These are phyloP conservation scores for Linurgus olivaceus DNA, from an alignment of 2,797 vertebrate genomes.

Conservation along the genomic window DNA sequence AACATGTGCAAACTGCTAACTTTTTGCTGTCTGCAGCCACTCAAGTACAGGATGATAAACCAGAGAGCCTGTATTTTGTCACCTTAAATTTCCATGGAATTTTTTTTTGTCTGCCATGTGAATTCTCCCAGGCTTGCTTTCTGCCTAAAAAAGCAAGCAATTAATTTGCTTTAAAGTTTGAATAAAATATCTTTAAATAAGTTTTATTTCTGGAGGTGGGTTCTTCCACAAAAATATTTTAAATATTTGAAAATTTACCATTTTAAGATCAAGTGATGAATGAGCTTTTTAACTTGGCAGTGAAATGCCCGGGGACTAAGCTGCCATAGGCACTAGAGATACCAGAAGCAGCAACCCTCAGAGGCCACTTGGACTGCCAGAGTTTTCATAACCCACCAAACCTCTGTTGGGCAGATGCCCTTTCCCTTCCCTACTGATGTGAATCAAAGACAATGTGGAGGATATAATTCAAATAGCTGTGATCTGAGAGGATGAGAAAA, in stretches of 20 bases:
- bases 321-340: neutral
- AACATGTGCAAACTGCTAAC: neutral
- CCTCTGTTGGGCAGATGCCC: neutral
- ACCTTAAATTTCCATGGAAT: fast-evolving
- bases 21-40: neutral
- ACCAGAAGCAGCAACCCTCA: neutral
- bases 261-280: neutral
- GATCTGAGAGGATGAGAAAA: neutral
- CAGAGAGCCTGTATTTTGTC: neutral
- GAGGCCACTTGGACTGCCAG: neutral
- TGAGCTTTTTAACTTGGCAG: neutral
- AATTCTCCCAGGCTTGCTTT: neutral
- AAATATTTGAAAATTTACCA: neutral
- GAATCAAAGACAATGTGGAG: neutral
- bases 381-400: neutral
- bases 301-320: neutral
- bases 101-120: neutral
- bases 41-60: neutral
- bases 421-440: fast-evolving
- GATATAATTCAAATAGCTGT: neutral
- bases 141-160: neutral
- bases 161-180: neutral
- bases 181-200: neutral
- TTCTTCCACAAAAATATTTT: neutral
- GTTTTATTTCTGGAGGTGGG: neutral